Evolutionary conservation across 2,888 invertebrate species (phyloP), one percentile per base, ranked within the genome.

Genomic region (Papilio gigon): DNA sequence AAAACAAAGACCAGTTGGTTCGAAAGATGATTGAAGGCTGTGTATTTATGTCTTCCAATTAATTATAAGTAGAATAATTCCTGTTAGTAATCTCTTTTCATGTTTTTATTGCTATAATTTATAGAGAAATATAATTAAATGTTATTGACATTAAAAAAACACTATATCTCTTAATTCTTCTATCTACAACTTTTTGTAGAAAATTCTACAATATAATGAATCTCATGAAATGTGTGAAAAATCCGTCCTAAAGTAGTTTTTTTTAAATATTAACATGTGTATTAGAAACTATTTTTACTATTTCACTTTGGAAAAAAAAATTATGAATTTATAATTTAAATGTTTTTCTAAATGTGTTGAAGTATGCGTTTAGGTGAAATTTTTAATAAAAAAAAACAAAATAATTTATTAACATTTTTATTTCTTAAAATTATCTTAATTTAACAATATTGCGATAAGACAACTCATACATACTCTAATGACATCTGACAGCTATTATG

Each of bases 1-100:
- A 62, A 80, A 77, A 68, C 90, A 91, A 72, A 80, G 75, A 44
- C 83, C 89, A 20, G 86, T 91, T 3, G 84, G 75, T 74, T 75
- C 78, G 35, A 89, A 85, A 76, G 75, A 78, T 53, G 78, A 80
- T 68, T 66, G 44, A 68, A 42, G 59, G 25, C 30, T 60, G 59
- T 68, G 58, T 40, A 40, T 50, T 44, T 47, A n/a, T n/a, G 53
- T 27, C 27, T 56, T 8, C n/a, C 17, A 17, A 53, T 42, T 44
- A 56, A 14, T 30, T 44, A 12, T 27, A 12, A 53, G 27, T 12
- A 1, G 11, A 22, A 20, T 22, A 22, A 25, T 17, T 22, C n/a
- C 1, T 60, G 12, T 59, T 56, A 27, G 30, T 27, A 14, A 33
- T 58, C 33, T 30, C 9, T n/a, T 56, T 6, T 1, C n/a, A n/a